phyloP scores from a whole-genome alignment of 2,113 vertebrate species.

The Ceyx melanurus region DNA sequence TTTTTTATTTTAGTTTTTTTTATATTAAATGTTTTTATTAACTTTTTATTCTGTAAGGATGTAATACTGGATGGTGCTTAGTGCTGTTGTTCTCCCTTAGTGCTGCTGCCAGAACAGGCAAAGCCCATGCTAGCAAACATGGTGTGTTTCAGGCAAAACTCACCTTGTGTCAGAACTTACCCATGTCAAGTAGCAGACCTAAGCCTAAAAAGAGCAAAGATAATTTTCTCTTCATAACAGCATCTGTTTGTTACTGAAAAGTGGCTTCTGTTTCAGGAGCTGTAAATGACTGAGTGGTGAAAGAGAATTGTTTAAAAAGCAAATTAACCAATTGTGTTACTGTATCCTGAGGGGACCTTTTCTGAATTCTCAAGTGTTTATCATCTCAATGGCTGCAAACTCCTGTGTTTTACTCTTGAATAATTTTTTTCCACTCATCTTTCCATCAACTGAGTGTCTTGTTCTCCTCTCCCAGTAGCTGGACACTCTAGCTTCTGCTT shows the following conservation, averaged over 20 bases:
- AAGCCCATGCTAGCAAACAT: not conserved
- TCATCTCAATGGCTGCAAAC: constrained; percentile 21
- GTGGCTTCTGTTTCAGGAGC: not conserved
- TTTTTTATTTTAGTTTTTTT: too few relatives aligned
- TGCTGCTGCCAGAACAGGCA: not conserved
- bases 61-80: not conserved
- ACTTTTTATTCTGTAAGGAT: too few relatives aligned
- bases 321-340: not conserved
- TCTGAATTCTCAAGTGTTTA: constrained; percentile 9
- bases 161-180: not conserved
- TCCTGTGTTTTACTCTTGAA: not conserved
- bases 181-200: not conserved
- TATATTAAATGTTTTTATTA: too few relatives aligned
- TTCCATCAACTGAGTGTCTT: not conserved
- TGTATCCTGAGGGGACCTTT: not conserved
- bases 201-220: not conserved
- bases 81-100: not conserved
- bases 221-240: not conserved
- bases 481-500: not conserved
- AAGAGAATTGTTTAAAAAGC: not conserved
- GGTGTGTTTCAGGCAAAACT: not conserved
- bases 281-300: not conserved
- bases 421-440: too few relatives aligned
- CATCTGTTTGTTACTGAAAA: not conserved
- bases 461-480: not conserved